Conservation (phyloP, 2,797 vertebrate species). For the Smutsia temminckii region DNA sequence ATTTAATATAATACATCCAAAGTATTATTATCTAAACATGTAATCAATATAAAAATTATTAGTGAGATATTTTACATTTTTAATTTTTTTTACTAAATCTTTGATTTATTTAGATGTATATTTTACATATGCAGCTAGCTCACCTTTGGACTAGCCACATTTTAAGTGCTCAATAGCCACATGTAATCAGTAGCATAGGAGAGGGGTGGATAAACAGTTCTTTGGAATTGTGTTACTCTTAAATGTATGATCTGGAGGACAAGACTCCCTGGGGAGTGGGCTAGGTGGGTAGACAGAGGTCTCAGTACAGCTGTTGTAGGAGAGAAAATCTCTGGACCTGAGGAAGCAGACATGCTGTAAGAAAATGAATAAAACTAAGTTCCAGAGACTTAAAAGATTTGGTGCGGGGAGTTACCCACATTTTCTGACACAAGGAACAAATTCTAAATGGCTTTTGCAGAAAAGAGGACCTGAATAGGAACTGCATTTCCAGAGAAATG, state of each 20-base stretch:
- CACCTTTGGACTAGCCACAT: neutral
- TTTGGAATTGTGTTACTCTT: too few relatives aligned
- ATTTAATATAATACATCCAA: neutral
- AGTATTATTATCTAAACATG: neutral
- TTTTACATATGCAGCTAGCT: neutral
- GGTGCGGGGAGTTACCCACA: conserved; percentile 47
- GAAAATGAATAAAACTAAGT: conserved; percentile 62
- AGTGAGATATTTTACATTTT: neutral
- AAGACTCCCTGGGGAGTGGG: fast-evolving
- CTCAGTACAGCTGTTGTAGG: neutral
- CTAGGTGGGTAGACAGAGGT: neutral
- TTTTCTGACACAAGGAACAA: conserved; percentile 75
- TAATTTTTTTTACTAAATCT: neutral
- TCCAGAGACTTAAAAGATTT: conserved; percentile 34
- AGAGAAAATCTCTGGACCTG: neutral
- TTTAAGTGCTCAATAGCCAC: neutral
- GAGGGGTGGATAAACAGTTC: neutral
- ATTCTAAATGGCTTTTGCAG: conserved; percentile 69
- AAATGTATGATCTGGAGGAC: neutral
- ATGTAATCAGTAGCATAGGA: fast-evolving
- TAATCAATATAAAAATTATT: neutral
- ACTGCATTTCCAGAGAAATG: conserved; percentile 76
- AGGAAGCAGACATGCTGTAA: conserved; percentile 49
- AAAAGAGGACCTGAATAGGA: conserved; percentile 65
- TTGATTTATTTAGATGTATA: neutral